These are phyloP conservation scores for Punctoribates punctum DNA, from an alignment of 2,888 invertebrate genomes.

Conservation along the genomic window DNA sequence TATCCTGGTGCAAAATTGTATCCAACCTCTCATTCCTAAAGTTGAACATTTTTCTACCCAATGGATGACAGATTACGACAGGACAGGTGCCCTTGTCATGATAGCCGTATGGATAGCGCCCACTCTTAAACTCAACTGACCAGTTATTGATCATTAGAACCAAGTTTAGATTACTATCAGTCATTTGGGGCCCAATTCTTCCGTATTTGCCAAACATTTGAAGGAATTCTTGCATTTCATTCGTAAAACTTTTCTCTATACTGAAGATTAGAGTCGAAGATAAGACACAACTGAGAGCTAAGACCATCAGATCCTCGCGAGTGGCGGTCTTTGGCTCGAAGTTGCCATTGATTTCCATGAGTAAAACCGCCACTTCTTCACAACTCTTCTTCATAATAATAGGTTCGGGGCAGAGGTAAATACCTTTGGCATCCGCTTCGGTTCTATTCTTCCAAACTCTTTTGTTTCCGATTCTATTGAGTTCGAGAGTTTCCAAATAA, in stretches of 20 bases:
- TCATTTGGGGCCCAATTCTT: background rate
- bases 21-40: background rate
- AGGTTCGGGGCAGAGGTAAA: background rate
- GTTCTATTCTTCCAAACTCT: background rate
- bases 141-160: background rate
- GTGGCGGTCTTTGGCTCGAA: background rate
- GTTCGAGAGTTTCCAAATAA: background rate
- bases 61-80: too few species aligned
- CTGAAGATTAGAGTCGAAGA: slow-evolving; percentile 4
- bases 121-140: background rate
- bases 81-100: background rate
- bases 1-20: background rate
- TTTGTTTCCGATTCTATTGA: background rate
- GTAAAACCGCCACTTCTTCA: background rate
- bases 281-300: background rate
- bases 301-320: background rate
- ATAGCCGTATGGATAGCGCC: background rate
- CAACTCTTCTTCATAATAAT: background rate
- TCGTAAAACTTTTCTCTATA: background rate
- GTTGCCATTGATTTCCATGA: slow-evolving; percentile 6
- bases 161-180: background rate
- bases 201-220: background rate
- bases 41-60: too few species aligned
- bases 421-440: background rate
- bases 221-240: background rate